A percentile compares a stretch with the other conserved stretches of the same genome.
Conservation (phyloP, 1,140 invertebrate genomes). For the Gonatopus flavifemur region DNA sequence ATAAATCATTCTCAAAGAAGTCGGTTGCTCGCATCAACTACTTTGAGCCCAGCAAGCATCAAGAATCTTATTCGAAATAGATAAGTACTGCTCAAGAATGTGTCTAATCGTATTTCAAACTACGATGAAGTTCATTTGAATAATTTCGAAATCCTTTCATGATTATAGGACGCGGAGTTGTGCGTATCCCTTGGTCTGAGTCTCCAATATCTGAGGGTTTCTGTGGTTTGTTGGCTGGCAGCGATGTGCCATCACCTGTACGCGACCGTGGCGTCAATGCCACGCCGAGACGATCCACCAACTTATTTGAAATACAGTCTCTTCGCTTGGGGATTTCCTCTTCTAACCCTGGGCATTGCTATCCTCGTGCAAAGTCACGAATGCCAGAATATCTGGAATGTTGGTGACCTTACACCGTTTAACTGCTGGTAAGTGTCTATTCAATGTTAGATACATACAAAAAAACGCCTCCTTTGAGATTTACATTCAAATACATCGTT, state of each 20-base stretch:
- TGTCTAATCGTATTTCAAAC: too few relatives aligned
- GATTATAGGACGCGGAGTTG: conserved; percentile 63
- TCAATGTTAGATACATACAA: too few relatives aligned
- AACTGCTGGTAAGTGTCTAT: conserved; percentile 55
- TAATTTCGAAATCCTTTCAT: too few relatives aligned
- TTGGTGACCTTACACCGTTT: conserved; percentile 49
- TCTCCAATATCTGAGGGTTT: conserved; percentile 64
- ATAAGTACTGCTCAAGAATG: too few relatives aligned
- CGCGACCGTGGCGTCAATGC: conserved; percentile 51
- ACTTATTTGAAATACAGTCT: conserved; percentile 57
- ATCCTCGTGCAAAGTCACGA: conserved; percentile 45
- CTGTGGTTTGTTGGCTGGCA: conserved; percentile 65
- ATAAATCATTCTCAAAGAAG: too few relatives aligned
- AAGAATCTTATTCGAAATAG: too few relatives aligned
- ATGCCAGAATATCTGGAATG: conserved; percentile 43
- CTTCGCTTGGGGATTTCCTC: conserved; percentile 57
- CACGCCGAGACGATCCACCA: conserved; percentile 49
- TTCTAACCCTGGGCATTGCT: conserved; percentile 46
- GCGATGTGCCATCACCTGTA: conserved; percentile 66
- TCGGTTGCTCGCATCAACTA: too few relatives aligned
- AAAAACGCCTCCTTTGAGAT: neutral
- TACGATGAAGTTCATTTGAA: too few relatives aligned
- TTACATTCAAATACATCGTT: neutral
- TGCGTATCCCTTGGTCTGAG: conserved; percentile 65
- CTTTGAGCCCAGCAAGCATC: too few relatives aligned